These are phyloP conservation scores for Nesidiocoris tenuis DNA, from an alignment of 2,888 invertebrate species.

Conservation along the genomic window DNA sequence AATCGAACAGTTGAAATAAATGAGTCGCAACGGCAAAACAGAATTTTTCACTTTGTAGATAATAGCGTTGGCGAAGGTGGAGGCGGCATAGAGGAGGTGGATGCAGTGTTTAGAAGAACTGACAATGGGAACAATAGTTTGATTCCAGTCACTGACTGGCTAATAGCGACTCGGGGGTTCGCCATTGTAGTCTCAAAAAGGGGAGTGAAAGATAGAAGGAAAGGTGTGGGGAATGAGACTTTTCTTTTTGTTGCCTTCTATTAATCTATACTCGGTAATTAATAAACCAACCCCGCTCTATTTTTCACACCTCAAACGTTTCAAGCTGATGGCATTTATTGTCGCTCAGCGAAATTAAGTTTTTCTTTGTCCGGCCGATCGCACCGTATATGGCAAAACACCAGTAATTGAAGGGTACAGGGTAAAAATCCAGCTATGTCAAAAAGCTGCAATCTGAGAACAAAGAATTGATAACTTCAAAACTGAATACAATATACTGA, in stretches of 20 bases:
- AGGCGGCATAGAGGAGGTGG: slow-evolving; percentile 9
- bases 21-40: slow-evolving; percentile 31
- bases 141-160: slow-evolving; percentile 36
- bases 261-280: slow-evolving; percentile 27
- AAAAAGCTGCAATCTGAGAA: no score
- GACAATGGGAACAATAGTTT: slow-evolving; percentile 43
- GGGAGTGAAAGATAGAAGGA: not conserved
- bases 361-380: not conserved
- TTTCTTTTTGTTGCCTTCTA: slow-evolving; percentile 16
- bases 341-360: slow-evolving; percentile 10
- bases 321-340: slow-evolving; percentile 13
- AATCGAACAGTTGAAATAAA: slow-evolving; percentile 20
- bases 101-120: slow-evolving; percentile 42
- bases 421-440: no score
- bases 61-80: slow-evolving; percentile 6
- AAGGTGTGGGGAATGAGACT: not conserved
- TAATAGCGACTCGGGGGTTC: slow-evolving; percentile 34
- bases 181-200: slow-evolving; percentile 6
- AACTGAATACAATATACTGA: no score
- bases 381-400: no score
- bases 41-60: slow-evolving; percentile 38
- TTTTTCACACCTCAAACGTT: not conserved
- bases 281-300: slow-evolving; percentile 16
- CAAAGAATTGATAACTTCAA: no score
- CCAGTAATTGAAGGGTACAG: no score